Evolutionary conservation across 1,140 invertebrate species (phyloP).

Genomic region (Leptinotarsa texana): DNA sequence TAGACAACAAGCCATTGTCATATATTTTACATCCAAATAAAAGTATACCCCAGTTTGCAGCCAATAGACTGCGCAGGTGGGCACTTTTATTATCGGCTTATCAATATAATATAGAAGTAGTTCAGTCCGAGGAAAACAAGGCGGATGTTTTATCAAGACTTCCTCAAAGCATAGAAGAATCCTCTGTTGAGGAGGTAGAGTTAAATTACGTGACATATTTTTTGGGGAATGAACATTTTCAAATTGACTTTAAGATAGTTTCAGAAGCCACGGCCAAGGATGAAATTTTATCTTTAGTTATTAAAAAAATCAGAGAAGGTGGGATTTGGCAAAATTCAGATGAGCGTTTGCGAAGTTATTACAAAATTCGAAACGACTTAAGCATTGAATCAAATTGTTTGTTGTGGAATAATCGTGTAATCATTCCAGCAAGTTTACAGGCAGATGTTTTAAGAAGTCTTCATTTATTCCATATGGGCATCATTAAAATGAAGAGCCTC

Average conservation of each 20-base stretch:
- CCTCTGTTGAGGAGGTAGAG: neutral
- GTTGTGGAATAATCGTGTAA: neutral
- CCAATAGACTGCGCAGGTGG: neutral
- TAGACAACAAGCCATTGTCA: neutral
- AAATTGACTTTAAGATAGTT: constrained; percentile 3
- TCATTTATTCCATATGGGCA: neutral
- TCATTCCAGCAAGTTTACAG: neutral
- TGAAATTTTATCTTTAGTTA: constrained; percentile 1
- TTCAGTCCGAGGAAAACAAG: neutral
- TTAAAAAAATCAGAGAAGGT: neutral
- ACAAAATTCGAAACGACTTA: constrained; percentile 4
- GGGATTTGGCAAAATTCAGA: neutral
- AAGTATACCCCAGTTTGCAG: constrained; percentile 3
- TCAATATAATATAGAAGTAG: neutral
- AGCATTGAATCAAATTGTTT: neutral
- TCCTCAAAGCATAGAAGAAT: neutral
- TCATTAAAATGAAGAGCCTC: constrained; percentile 3
- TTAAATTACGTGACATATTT: constrained; percentile 1
- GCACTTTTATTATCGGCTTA: neutral
- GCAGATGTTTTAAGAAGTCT: neutral
- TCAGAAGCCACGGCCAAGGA: neutral
- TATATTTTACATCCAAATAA: constrained; percentile 2
- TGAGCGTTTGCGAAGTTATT: neutral
- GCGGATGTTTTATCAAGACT: neutral
- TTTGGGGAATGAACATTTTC: neutral